These are phyloP conservation scores for Scelioninae gen. 1 DNA, from an alignment of 2,888 invertebrate genomes.

Conservation along the genomic window DNA sequence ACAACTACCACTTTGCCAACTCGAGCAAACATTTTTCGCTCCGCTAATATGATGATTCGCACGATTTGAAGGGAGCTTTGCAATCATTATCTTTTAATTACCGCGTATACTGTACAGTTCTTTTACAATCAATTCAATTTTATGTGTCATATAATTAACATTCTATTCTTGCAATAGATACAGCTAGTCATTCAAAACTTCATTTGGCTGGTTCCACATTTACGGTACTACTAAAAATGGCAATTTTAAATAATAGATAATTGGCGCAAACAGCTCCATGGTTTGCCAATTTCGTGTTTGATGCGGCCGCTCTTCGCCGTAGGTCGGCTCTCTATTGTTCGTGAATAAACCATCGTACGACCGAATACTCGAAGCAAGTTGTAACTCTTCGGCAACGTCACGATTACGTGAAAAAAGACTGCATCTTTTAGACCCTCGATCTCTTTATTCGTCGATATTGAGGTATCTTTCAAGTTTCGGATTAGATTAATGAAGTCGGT, in stretches of 20 bases:
- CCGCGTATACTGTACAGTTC: no score
- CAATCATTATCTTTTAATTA: background rate
- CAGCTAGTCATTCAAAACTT: no score
- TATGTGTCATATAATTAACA: no score
- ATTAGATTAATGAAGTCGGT: slow-evolving; percentile 70
- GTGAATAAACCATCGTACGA: slow-evolving; percentile 80
- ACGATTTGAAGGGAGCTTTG: background rate
- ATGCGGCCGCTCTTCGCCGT: slow-evolving; percentile 78
- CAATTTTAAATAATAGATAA: slow-evolving; percentile 31
- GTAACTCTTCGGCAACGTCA: slow-evolving; percentile 66
- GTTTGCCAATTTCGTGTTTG: slow-evolving; percentile 74
- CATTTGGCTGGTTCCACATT: no score
- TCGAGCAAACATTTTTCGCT: slow-evolving; percentile 22
- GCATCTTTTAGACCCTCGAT: slow-evolving; percentile 59
- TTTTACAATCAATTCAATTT: no score
- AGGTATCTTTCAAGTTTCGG: slow-evolving; percentile 61
- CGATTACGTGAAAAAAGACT: slow-evolving; percentile 69
- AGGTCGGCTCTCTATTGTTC: slow-evolving; percentile 80
- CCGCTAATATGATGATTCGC: no score
- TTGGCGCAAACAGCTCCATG: slow-evolving; percentile 71
- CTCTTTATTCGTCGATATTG: slow-evolving; percentile 71
- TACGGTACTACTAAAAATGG: no score
- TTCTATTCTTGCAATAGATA: no score
- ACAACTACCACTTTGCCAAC: slow-evolving; percentile 45
- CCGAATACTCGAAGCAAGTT: slow-evolving; percentile 76